Evolutionary conservation across 2,797 vertebrate species (phyloP).

Genomic region (Oryzias sinensis): DNA sequence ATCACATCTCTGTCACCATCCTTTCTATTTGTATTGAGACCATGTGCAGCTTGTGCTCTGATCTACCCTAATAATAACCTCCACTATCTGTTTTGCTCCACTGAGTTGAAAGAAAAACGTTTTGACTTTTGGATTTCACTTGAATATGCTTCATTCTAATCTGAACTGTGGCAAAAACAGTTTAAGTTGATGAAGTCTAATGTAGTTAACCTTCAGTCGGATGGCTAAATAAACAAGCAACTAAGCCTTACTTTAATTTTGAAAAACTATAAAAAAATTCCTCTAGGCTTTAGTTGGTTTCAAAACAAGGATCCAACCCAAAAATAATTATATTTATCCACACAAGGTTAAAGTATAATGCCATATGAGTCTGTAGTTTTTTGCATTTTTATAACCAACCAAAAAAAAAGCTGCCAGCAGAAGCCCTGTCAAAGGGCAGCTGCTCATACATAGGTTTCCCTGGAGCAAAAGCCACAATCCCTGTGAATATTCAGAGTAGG

Average conservation of each 20-base stretch:
- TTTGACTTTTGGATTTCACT: too few species aligned
- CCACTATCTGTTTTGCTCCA: too few species aligned
- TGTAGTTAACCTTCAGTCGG: too few species aligned
- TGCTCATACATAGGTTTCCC: conserved; percentile 30
- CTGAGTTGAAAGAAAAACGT: too few species aligned
- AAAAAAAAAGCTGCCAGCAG: conserved; percentile 3
- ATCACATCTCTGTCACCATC: too few species aligned
- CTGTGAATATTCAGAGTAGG: conserved; percentile 47
- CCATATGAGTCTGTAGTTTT: conserved; percentile 5
- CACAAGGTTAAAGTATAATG: conserved; percentile 5
- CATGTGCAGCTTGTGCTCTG: too few species aligned
- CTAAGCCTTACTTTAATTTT: not conserved
- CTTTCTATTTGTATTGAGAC: too few species aligned
- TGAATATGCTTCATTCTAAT: too few species aligned
- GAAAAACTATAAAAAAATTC: conserved; percentile 5
- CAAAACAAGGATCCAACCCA: conserved; percentile 4
- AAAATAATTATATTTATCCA: not conserved
- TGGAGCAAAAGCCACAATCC: conserved; percentile 38
- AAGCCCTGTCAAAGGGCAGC: conserved; percentile 8
- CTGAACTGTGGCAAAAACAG: too few species aligned
- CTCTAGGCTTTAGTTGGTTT: not conserved
- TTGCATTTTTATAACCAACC: conserved; percentile 5
- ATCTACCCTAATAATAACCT: too few species aligned
- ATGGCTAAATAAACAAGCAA: not conserved
- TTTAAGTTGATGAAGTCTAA: too few species aligned